Conservation (phyloP, 2,888 invertebrate species). For the Pterostichus niger region DNA sequence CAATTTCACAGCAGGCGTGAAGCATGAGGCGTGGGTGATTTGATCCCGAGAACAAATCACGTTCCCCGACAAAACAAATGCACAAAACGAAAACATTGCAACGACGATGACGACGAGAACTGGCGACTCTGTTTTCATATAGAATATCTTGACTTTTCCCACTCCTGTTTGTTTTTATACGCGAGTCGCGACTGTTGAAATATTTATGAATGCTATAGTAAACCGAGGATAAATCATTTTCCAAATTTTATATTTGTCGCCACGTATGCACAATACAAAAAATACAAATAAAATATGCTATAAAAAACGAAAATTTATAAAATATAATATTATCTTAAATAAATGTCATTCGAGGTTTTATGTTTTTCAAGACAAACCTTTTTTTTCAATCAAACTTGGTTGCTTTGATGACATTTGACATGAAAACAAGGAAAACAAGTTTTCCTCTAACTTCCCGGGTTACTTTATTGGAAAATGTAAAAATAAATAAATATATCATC, state of each 20-base stretch:
- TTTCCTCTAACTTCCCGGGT: too few relatives aligned
- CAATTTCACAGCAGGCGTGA: background rate
- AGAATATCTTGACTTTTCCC: background rate
- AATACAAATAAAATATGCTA: background rate
- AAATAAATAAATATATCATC: too few relatives aligned
- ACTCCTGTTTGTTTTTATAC: background rate
- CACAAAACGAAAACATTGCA: background rate
- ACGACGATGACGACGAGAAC: too few relatives aligned
- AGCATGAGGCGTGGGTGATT: background rate
- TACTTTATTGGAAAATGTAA: too few relatives aligned
- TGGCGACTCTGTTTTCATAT: background rate
- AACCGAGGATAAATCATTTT: background rate
- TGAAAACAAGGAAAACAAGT: too few relatives aligned
- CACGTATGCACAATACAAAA: background rate
- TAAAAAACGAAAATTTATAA: too few relatives aligned
- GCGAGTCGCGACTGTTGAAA: background rate
- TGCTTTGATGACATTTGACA: too few relatives aligned
- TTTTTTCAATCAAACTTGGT: too few relatives aligned
- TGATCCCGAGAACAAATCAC: slow-evolving; percentile 15
- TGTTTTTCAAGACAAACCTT: too few relatives aligned
- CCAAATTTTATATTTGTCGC: slow-evolving; percentile 14
- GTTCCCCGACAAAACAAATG: slow-evolving; percentile 18
- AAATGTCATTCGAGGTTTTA: too few relatives aligned
- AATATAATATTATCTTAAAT: too few relatives aligned
- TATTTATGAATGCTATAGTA: background rate